Evolutionary conservation across 2,888 invertebrate genomes (phyloP).

Genomic region (Microctonus brassicae): DNA sequence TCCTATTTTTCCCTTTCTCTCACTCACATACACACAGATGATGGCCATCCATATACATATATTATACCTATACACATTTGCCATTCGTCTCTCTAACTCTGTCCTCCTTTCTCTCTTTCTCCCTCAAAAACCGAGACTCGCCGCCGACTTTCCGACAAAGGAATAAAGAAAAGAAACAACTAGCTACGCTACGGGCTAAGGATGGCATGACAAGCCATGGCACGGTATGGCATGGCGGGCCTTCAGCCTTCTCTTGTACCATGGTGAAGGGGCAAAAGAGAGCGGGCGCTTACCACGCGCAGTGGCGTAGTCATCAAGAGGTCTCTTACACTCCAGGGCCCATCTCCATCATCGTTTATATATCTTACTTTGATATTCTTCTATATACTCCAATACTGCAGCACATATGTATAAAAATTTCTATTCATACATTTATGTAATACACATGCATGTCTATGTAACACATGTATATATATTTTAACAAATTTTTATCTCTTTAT

Average conservation of each 20-base stretch:
- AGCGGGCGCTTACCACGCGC: conserved; percentile 48
- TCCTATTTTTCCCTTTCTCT: not conserved
- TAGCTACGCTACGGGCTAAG: conserved; percentile 54
- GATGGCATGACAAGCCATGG: conserved; percentile 52
- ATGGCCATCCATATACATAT: no score
- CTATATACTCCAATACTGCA: not conserved
- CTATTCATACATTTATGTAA: not conserved
- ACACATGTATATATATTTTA: conserved; percentile 22
- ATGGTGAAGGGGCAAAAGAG: not conserved
- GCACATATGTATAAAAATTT: not conserved
- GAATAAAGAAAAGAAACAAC: conserved; percentile 69
- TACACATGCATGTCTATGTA: not conserved
- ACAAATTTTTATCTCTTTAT: conserved; percentile 25
- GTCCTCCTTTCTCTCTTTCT: conserved; percentile 15
- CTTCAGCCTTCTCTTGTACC: conserved; percentile 55
- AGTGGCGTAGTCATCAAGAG: conserved; percentile 52
- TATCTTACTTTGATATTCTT: not conserved
- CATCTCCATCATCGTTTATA: not conserved
- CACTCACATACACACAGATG: not conserved
- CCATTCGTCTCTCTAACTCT: not conserved
- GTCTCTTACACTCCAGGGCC: conserved; percentile 14
- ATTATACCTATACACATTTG: not conserved
- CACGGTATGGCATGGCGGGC: conserved; percentile 53
- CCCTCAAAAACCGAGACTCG: conserved; percentile 62
- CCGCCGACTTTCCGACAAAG: conserved; percentile 69